These are phyloP conservation scores for Ditula angustiorana DNA, from an alignment of 2,888 invertebrate species.

Conservation along the genomic window DNA sequence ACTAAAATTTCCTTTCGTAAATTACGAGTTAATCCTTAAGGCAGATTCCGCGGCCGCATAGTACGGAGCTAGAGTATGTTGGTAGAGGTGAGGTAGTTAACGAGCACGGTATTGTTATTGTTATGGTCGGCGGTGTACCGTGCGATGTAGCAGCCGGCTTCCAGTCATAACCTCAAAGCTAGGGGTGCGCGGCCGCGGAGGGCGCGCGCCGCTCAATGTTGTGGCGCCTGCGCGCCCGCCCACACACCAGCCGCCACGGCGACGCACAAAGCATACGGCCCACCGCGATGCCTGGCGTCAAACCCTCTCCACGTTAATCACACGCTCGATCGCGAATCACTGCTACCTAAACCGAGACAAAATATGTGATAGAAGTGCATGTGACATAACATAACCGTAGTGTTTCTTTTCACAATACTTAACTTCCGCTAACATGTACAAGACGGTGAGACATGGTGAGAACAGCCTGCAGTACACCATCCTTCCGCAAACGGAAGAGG, in stretches of 20 bases:
- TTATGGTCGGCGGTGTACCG: conserved; percentile 65
- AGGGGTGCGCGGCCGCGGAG: conserved; percentile 60
- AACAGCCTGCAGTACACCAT: conserved; percentile 91
- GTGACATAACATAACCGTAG: conserved; percentile 61
- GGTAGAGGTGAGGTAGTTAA: conserved; percentile 53
- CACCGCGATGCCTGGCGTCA: conserved; percentile 68
- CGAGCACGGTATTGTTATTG: conserved; percentile 68
- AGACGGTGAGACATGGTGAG: conserved; percentile 90
- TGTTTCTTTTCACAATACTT: conserved; percentile 69
- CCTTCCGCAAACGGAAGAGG: conserved; percentile 89
- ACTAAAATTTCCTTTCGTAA: neutral
- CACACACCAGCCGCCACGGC: conserved; percentile 52
- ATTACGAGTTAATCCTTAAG: conserved; percentile 14
- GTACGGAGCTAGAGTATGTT: conserved; percentile 24
- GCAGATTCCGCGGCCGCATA: neutral
- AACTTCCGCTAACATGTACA: conserved; percentile 86
- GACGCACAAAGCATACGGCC: conserved; percentile 73
- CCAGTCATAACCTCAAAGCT: conserved; percentile 79
- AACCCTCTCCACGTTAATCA: conserved; percentile 58
- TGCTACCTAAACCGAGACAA: conserved; percentile 54
- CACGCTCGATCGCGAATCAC: conserved; percentile 50
- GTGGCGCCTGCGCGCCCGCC: conserved; percentile 71
- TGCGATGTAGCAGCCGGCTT: conserved; percentile 71
- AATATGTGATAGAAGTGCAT: conserved; percentile 71
- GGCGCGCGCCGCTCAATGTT: conserved; percentile 81